Percentiles rank a stretch among this genome's conserved stretches.
These are phyloP conservation scores for Halesus radiatus DNA, from an alignment of 1,140 invertebrate species.

Conservation along the genomic window DNA sequence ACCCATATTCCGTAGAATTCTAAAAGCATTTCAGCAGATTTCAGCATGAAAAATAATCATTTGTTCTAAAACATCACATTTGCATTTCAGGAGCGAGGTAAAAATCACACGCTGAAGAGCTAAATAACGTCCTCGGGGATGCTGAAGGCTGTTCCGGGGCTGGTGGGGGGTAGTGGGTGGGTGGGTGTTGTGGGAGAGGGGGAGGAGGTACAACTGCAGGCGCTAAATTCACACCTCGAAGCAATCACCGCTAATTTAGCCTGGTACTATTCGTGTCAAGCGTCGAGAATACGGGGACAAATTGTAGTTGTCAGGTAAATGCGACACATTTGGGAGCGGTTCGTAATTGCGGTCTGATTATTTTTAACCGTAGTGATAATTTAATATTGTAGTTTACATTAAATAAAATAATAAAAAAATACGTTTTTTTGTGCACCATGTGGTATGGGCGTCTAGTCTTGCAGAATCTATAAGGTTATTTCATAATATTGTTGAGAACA, in stretches of 20 bases:
- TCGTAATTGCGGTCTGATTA: neutral
- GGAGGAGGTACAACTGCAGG: neutral
- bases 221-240: conserved; percentile 18
- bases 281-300: neutral
- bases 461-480: too few relatives aligned
- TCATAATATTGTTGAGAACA: too few relatives aligned
- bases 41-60: too few relatives aligned
- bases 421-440: too few relatives aligned
- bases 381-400: too few relatives aligned
- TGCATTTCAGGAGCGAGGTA: neutral
- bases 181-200: neutral
- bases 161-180: too few relatives aligned
- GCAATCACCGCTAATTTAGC: conserved; percentile 38
- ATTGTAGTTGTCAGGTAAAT: conserved; percentile 4
- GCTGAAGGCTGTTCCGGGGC: too few relatives aligned
- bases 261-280: conserved; percentile 27
- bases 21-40: too few relatives aligned
- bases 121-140: neutral
- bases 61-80: too few relatives aligned
- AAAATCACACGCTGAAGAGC: neutral
- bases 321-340: neutral
- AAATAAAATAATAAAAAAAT: too few relatives aligned
- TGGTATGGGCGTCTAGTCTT: too few relatives aligned
- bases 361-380: neutral
- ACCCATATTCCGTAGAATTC: too few relatives aligned